Percentiles rank a stretch among this genome's conserved stretches.
These are phyloP conservation scores for Phataginus tricuspis DNA, from an alignment of 2,797 vertebrate species.

Conservation along the genomic window DNA sequence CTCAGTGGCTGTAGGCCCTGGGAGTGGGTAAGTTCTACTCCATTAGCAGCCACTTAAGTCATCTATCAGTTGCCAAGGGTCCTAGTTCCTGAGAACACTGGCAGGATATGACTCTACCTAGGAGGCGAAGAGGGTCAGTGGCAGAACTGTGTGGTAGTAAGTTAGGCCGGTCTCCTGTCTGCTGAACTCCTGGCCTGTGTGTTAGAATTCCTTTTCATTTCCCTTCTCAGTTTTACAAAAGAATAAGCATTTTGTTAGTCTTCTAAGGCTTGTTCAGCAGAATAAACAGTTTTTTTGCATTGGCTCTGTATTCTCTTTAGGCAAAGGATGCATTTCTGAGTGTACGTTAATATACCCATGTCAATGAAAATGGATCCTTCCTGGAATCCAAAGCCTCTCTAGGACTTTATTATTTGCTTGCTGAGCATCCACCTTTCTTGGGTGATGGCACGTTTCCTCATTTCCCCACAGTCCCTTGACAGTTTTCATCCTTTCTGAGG, in stretches of 20 bases:
- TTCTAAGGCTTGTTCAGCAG: not conserved
- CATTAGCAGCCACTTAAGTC: not conserved
- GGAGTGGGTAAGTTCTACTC: not conserved
- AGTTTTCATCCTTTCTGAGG: not conserved
- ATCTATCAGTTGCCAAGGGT: not conserved
- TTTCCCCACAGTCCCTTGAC: not conserved
- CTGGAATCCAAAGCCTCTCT: not conserved
- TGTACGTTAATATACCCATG: not conserved
- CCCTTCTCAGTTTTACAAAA: slow-evolving; percentile 4
- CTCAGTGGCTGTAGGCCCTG: not conserved
- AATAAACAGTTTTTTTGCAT: not conserved
- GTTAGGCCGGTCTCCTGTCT: not conserved
- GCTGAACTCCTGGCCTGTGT: not conserved
- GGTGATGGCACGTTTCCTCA: not conserved
- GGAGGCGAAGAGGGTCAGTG: not conserved
- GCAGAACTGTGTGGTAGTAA: not conserved
- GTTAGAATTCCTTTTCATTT: not conserved
- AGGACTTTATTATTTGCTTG: not conserved
- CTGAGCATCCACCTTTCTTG: not conserved
- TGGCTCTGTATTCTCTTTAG: not conserved
- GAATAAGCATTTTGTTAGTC: not conserved
- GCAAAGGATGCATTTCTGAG: not conserved
- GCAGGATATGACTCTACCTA: not conserved
- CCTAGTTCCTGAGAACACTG: not conserved
- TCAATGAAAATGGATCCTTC: not conserved